phyloP scores from a whole-genome alignment of 1,140 invertebrate species.

The Arion vulgaris region DNA sequence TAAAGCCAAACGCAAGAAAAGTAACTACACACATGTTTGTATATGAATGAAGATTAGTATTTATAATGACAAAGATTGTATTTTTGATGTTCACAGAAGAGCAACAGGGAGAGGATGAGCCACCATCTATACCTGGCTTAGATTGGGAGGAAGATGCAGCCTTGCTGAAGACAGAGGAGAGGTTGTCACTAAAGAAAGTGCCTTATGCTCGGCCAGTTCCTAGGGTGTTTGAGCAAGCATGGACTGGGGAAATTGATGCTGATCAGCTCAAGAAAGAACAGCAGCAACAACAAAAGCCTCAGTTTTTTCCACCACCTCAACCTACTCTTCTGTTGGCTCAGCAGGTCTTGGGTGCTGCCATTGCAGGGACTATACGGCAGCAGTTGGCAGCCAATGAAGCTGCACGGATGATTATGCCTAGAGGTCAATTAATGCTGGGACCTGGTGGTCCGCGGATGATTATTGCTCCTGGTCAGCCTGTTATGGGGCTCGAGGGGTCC shows the following conservation, averaged over 20 bases:
- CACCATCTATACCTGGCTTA: constrained; percentile 84
- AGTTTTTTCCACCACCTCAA: constrained; percentile 22
- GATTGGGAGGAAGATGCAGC: constrained; percentile 78
- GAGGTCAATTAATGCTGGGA: constrained; percentile 1
- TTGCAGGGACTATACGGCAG: constrained; percentile 23
- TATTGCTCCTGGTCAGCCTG: constrained; percentile 22
- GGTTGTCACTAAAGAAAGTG: constrained; percentile 71
- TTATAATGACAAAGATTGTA: neutral
- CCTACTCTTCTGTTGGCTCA: constrained; percentile 31
- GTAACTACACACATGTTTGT: too few species aligned
- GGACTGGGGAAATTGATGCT: constrained; percentile 83
- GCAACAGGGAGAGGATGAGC: constrained; percentile 50
- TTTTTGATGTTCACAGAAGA: constrained; percentile 12
- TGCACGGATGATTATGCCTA: neutral
- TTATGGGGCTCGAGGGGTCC: neutral
- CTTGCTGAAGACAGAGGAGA: constrained; percentile 76
- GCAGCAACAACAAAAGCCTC: constrained; percentile 24
- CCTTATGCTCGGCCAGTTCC: constrained; percentile 97
- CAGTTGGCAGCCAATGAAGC: constrained; percentile 5
- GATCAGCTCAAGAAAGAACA: constrained; percentile 40
- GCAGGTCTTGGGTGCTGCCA: constrained; percentile 30
- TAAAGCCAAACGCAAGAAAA: too few species aligned
- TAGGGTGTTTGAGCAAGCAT: constrained; percentile 94
- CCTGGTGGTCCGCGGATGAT: neutral
- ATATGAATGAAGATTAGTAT: neutral